A percentile compares a stretch with the other conserved stretches of the same genome.
phyloP scores from a whole-genome alignment of 2,113 vertebrate species.

The Callaeas wilsoni region DNA sequence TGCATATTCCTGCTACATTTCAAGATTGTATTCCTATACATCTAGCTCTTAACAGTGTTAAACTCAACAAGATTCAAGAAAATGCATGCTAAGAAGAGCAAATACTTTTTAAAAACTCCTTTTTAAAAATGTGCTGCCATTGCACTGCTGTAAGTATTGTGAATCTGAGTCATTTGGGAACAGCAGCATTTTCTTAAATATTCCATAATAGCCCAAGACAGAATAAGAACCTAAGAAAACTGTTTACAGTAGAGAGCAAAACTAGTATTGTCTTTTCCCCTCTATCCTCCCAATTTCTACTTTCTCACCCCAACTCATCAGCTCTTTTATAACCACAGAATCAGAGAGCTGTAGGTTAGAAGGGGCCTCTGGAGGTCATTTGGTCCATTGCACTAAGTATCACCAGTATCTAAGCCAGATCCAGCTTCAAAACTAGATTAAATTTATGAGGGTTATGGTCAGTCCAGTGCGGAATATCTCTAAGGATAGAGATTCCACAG shows the following conservation, averaged over 20 bases:
- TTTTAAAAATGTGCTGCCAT: not conserved
- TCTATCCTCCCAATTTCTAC: not conserved
- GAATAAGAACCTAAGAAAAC: not conserved
- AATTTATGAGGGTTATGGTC: not conserved
- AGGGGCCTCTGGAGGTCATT: slow-evolving; percentile 29
- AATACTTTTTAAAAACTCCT: not conserved
- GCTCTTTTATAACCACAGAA: not conserved
- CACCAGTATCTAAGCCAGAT: not conserved
- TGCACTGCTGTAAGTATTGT: not conserved
- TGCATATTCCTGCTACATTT: not conserved
- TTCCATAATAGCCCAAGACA: not conserved
- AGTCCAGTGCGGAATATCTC: not conserved
- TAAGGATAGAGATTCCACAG: not conserved
- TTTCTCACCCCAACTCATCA: not conserved
- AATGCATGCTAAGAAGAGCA: not conserved
- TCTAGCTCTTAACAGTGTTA: not conserved
- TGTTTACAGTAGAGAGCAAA: not conserved
- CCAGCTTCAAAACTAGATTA: not conserved
- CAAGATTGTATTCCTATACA: not conserved
- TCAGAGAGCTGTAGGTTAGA: not conserved
- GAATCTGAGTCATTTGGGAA: not conserved
- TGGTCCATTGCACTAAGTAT: not conserved
- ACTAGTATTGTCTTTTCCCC: not conserved
- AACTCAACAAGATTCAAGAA: not conserved
- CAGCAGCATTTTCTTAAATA: not conserved